phyloP scores from a whole-genome alignment of 2,888 invertebrate genomes.

The Branchinecta sandiegonensis region DNA sequence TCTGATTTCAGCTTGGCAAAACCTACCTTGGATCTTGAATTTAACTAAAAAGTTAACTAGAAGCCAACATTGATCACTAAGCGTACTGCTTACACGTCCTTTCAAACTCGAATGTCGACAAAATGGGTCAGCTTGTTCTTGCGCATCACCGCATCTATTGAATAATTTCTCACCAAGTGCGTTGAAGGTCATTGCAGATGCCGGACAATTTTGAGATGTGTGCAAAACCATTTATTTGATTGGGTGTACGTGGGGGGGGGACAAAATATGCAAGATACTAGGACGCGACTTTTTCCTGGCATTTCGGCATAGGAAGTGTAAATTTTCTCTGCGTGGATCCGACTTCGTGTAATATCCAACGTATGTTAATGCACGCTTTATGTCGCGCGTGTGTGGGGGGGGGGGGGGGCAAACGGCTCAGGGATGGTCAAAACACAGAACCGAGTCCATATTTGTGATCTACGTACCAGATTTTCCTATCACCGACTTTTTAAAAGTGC shows the following conservation, averaged over 20 bases:
- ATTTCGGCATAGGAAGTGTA: not conserved
- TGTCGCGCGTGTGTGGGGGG: conserved; percentile 9
- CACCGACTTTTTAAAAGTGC: conserved; percentile 12
- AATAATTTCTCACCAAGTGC: not conserved
- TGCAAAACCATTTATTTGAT: conserved; percentile 12
- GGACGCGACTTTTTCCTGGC: not conserved
- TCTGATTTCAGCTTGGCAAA: too few relatives aligned
- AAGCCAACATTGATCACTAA: not conserved
- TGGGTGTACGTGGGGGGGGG: not conserved
- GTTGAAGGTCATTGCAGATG: conserved; percentile 8
- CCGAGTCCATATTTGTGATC: conserved; percentile 2
- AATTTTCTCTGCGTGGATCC: conserved; percentile 10
- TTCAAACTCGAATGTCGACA: conserved; percentile 2
- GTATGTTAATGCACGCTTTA: not conserved
- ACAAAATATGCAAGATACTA: not conserved
- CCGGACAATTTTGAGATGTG: conserved; percentile 14
- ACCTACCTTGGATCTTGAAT: not conserved
- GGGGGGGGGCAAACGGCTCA: not conserved
- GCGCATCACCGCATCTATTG: not conserved
- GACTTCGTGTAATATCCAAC: conserved; percentile 12
- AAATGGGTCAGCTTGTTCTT: conserved; percentile 5
- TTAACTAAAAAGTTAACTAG: not conserved
- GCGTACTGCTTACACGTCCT: not conserved
- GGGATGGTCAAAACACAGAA: conserved; percentile 14
- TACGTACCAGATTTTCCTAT: conserved; percentile 14